Evolutionary conservation across 2,113 vertebrate species (phyloP).

Genomic region (Kryptolebias marmoratus): DNA sequence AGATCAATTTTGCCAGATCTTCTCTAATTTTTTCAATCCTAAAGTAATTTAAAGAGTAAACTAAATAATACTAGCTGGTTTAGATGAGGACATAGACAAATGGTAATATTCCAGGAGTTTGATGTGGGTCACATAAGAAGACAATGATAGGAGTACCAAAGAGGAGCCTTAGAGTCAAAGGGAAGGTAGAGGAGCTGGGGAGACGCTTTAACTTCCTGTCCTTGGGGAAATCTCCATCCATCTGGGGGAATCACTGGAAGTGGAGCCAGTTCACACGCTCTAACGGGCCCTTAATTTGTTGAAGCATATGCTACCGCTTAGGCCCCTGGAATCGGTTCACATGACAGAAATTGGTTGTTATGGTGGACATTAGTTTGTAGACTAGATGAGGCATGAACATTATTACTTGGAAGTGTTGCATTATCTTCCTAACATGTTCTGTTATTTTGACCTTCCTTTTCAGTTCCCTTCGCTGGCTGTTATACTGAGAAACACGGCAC

Average conservation of each 20-base stretch:
- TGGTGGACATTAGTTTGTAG: slow-evolving; percentile 50
- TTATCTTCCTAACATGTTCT: background rate
- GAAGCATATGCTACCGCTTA: slow-evolving; percentile 71
- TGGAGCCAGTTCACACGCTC: slow-evolving; percentile 59
- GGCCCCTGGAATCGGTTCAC: slow-evolving; percentile 56
- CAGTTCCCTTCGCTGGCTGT: background rate
- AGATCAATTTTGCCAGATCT: too few species aligned
- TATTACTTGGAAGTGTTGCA: slow-evolving; percentile 22
- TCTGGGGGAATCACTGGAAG: slow-evolving; percentile 63
- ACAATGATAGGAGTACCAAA: slow-evolving; percentile 36
- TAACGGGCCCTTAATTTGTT: slow-evolving; percentile 64
- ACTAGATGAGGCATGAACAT: slow-evolving; percentile 45
- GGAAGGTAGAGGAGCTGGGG: slow-evolving; percentile 37
- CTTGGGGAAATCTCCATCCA: slow-evolving; percentile 70
- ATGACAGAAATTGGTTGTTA: slow-evolving; percentile 48
- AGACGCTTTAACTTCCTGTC: slow-evolving; percentile 62
- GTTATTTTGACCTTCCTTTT: background rate
- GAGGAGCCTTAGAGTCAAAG: slow-evolving; percentile 47
- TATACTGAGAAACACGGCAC: slow-evolving; percentile 2
- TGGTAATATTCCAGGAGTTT: slow-evolving; percentile 26
- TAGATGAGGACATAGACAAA: slow-evolving; percentile 6
- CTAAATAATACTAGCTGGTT: background rate
- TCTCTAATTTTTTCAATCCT: too few species aligned
- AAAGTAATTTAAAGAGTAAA: too few species aligned
- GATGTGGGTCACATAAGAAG: slow-evolving; percentile 55